A percentile compares a stretch with the other conserved stretches of the same genome.
phyloP scores from a whole-genome alignment of 1,140 invertebrate species.

The Drosophila tristis region DNA sequence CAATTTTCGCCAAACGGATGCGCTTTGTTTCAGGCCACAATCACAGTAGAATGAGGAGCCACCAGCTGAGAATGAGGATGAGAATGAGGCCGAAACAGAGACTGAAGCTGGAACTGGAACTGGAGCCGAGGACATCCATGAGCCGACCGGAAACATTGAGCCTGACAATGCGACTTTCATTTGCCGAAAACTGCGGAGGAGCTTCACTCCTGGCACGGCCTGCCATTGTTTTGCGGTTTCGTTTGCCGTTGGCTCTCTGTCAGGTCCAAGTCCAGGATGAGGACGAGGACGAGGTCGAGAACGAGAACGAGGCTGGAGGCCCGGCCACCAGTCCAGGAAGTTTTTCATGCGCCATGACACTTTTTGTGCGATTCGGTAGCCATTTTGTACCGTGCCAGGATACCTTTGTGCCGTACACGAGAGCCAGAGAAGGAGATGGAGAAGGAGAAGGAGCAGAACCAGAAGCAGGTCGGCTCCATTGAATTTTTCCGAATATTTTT shows the following conservation, averaged over 20 bases:
- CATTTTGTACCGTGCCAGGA: slow-evolving; percentile 68
- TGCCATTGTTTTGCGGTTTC: slow-evolving; percentile 70
- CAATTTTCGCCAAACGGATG: slow-evolving; percentile 83
- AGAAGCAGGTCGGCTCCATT: slow-evolving; percentile 39
- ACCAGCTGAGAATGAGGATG: slow-evolving; percentile 17
- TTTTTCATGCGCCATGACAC: slow-evolving; percentile 82
- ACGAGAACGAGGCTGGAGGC: slow-evolving; percentile 26
- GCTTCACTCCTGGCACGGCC: slow-evolving; percentile 20
- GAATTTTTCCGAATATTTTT: slow-evolving; percentile 75
- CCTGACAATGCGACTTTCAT: slow-evolving; percentile 81
- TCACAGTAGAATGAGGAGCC: slow-evolving; percentile 17
- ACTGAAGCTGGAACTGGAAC: slow-evolving; percentile 8
- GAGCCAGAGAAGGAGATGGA: slow-evolving; percentile 23
- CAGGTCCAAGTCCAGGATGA: slow-evolving; percentile 40
- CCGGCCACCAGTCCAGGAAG: slow-evolving; percentile 61
- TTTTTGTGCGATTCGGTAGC: slow-evolving; percentile 76
- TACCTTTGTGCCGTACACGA: slow-evolving; percentile 52
- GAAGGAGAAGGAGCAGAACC: slow-evolving; percentile 8
- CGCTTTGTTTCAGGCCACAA: slow-evolving; percentile 75
- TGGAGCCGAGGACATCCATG: slow-evolving; percentile 44
- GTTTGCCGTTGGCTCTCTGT: slow-evolving; percentile 6
- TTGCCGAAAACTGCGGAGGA: slow-evolving; percentile 70
- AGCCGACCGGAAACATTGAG: slow-evolving; percentile 74
- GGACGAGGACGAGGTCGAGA: slow-evolving; percentile 12
- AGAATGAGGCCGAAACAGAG: slow-evolving; percentile 13